These are phyloP conservation scores for Aradus depressus DNA, from an alignment of 2,888 invertebrate genomes.

Conservation along the genomic window DNA sequence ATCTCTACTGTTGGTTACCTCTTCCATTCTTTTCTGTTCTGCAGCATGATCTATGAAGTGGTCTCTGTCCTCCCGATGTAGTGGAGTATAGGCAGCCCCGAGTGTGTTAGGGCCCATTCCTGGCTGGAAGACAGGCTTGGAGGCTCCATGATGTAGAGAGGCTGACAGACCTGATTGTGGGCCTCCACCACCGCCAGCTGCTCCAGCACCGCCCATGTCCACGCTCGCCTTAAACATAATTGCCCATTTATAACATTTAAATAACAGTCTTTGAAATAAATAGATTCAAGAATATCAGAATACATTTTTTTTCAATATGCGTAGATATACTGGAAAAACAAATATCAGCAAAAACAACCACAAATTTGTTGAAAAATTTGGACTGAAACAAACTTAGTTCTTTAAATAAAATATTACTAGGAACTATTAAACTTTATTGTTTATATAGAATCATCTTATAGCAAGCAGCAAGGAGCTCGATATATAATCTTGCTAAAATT, in stretches of 20 bases:
- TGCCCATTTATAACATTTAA: background rate
- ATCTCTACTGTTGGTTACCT: slow-evolving; percentile 39
- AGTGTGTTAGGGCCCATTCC: slow-evolving; percentile 63
- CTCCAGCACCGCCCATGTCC: slow-evolving; percentile 5
- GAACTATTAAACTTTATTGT: background rate
- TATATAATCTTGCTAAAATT: too few species aligned
- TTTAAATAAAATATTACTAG: background rate
- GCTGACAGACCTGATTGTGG: slow-evolving; percentile 18
- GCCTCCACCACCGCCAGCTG: slow-evolving; percentile 4
- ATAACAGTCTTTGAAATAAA: background rate
- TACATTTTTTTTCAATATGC: background rate
- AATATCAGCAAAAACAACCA: background rate
- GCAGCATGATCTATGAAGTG: slow-evolving; percentile 66
- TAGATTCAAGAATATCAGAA: background rate
- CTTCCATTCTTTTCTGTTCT: slow-evolving; percentile 61
- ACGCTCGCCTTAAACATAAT: background rate
- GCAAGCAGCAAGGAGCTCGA: too few species aligned
- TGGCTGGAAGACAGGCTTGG: slow-evolving; percentile 44
- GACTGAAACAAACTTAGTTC: background rate
- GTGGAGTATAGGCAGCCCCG: slow-evolving; percentile 69
- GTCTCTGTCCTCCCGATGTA: slow-evolving; percentile 41
- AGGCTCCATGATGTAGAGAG: slow-evolving; percentile 32
- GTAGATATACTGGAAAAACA: background rate
- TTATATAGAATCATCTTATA: too few species aligned
- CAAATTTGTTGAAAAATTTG: background rate